Conservation (phyloP, 2,113 vertebrate species). For the Mormyrus lacerda region DNA sequence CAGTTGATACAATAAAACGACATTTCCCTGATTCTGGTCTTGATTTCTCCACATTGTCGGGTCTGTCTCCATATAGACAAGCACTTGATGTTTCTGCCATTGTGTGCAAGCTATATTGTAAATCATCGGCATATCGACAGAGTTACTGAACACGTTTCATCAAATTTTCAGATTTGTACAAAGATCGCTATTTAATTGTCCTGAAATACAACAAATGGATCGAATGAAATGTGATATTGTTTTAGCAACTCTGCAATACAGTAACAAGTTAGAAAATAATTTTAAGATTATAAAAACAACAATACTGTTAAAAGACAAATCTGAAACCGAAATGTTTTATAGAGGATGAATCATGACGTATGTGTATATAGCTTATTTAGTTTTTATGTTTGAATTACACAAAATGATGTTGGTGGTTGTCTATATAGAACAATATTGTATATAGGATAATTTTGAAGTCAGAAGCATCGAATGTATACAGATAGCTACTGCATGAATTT, state of each 20-base stretch:
- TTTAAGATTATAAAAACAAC: not conserved
- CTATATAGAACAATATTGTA: not conserved
- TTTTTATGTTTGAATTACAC: not conserved
- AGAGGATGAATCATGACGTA: not conserved
- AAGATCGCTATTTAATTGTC: not conserved
- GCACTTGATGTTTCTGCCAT: not conserved
- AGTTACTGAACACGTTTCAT: not conserved
- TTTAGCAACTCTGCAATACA: not conserved
- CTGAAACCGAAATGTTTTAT: not conserved
- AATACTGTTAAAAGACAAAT: not conserved
- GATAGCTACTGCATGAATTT: not conserved
- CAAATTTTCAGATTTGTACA: not conserved
- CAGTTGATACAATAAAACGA: not conserved
- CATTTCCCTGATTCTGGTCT: not conserved
- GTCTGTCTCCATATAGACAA: not conserved
- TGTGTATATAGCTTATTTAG: not conserved
- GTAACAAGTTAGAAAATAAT: not conserved
- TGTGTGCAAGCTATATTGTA: not conserved
- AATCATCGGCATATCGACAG: not conserved
- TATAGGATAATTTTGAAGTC: not conserved
- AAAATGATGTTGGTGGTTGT: not conserved
- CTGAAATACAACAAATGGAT: not conserved
- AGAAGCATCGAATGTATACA: not conserved
- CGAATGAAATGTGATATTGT: not conserved
- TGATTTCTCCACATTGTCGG: not conserved